Percentiles rank a stretch among this genome's conserved stretches.
Evolutionary conservation across 2,797 vertebrate species (phyloP).

Genomic region (Lutra lutra): DNA sequence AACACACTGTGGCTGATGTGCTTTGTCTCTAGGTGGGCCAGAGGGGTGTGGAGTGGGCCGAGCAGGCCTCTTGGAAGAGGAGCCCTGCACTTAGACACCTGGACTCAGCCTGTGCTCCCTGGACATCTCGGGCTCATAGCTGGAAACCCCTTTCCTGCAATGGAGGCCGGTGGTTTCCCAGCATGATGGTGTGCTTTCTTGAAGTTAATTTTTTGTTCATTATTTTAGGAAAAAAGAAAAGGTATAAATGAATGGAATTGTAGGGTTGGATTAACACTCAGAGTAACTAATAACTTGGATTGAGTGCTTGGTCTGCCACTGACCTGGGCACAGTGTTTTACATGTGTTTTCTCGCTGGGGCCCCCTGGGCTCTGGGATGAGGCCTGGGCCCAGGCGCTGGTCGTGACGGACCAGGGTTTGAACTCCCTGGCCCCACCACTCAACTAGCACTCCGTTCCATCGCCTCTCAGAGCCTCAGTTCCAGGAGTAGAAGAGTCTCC

Average conservation of each 20-base stretch:
- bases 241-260: neutral
- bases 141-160: neutral
- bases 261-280: neutral
- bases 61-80: neutral
- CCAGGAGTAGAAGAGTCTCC: neutral
- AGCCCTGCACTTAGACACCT: neutral
- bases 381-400: neutral
- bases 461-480: neutral
- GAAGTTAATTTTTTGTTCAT: neutral
- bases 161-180: neutral
- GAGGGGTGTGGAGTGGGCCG: neutral
- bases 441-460: neutral
- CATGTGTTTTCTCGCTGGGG: neutral
- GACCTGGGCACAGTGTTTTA: neutral
- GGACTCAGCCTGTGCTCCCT: neutral
- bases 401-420: neutral
- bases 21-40: neutral
- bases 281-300: neutral
- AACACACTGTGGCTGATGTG: no score
- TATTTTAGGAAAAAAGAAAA: neutral
- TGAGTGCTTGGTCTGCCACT: neutral
- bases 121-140: neutral
- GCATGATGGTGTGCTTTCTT: neutral
- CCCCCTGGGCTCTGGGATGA: neutral
- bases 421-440: neutral